A percentile compares a stretch with the other conserved stretches of the same genome.
Conservation (phyloP, 2,113 vertebrate genomes). For the Progne subis region DNA sequence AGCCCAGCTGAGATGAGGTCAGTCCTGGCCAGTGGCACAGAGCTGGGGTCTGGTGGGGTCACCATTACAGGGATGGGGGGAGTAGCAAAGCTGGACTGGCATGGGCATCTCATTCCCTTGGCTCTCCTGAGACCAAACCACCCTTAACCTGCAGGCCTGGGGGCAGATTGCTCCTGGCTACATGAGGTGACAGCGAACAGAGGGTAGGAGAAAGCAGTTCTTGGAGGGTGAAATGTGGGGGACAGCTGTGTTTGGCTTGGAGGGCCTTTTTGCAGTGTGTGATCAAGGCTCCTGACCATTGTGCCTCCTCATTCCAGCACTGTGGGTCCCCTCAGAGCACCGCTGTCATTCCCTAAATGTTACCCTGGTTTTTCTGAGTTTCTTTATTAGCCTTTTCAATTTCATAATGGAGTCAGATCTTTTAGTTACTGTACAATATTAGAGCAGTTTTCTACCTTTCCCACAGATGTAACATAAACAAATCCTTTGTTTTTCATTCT, state of each 20-base stretch:
- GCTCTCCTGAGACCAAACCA: neutral
- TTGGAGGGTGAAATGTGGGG: neutral
- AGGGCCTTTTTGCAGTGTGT: neutral
- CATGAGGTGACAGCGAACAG: neutral
- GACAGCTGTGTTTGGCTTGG: neutral
- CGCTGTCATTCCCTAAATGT: neutral
- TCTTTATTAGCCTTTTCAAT: no score
- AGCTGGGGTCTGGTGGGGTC: neutral
- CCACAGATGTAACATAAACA: no score
- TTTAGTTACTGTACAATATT: no score
- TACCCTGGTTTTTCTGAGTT: no score
- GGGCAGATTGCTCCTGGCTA: neutral
- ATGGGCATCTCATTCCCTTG: neutral
- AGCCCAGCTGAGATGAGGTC: neutral
- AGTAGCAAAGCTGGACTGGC: neutral
- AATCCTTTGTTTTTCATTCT: no score
- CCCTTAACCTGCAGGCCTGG: neutral
- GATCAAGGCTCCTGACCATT: neutral
- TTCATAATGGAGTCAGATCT: no score
- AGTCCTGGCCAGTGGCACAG: neutral
- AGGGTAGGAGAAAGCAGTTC: neutral
- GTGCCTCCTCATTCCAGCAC: fast-evolving
- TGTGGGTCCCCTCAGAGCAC: neutral
- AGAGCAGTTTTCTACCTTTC: no score
- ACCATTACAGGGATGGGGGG: neutral